Evolutionary conservation across 2,797 vertebrate genomes (phyloP).

Genomic region (Sebastes oblongus): DNA sequence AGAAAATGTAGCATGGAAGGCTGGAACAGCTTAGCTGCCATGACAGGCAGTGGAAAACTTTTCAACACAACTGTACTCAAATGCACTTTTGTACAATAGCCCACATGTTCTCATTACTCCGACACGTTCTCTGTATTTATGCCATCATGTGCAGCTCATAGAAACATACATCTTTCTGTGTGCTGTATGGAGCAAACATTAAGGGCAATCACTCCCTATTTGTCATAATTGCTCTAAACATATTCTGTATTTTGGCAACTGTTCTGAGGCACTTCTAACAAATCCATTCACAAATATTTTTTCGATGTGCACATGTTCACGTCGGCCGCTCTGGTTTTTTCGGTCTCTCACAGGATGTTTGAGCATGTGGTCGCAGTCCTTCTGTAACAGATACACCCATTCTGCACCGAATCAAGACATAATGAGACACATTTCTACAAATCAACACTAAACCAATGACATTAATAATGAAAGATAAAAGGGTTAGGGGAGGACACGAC

Average conservation of each 20-base stretch:
- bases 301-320: slow-evolving; percentile 33
- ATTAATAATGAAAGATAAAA: slow-evolving; percentile 29
- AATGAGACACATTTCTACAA: slow-evolving; percentile 23
- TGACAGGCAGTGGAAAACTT: slow-evolving; percentile 58
- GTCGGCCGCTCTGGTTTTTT: slow-evolving; percentile 41
- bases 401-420: slow-evolving; percentile 10
- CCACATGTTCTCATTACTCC: slow-evolving; percentile 36
- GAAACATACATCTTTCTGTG: slow-evolving; percentile 20
- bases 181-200: slow-evolving; percentile 21
- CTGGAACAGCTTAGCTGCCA: slow-evolving; percentile 44
- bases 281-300: slow-evolving; percentile 65
- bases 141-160: slow-evolving; percentile 18
- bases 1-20: slow-evolving; percentile 2
- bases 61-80: slow-evolving; percentile 22
- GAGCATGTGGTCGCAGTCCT: slow-evolving; percentile 34
- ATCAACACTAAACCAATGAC: slow-evolving; percentile 12
- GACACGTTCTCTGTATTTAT: slow-evolving; percentile 24
- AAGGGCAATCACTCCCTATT: slow-evolving; percentile 27
- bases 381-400: slow-evolving; percentile 3
- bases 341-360: slow-evolving; percentile 32
- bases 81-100: slow-evolving; percentile 15
- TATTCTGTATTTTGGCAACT: slow-evolving; percentile 55
- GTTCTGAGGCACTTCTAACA: slow-evolving; percentile 53
- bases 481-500: not conserved
- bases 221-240: slow-evolving; percentile 53